These are phyloP conservation scores for Pentalonia nigronervosa DNA, from an alignment of 1,140 invertebrate species.

Conservation along the genomic window DNA sequence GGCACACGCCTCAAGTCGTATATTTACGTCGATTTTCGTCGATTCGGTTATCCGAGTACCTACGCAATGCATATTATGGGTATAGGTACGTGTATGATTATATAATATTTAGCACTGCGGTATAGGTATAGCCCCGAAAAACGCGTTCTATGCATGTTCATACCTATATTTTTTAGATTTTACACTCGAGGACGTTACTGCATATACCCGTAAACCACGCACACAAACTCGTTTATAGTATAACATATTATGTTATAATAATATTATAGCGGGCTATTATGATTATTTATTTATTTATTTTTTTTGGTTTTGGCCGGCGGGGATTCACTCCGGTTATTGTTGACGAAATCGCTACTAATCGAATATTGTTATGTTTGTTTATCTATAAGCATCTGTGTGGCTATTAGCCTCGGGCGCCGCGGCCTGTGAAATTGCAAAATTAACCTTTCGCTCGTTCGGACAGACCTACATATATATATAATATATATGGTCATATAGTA, in stretches of 20 bases:
- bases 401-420: conserved; percentile 48
- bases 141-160: not conserved
- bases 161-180: not conserved
- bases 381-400: conserved; percentile 52
- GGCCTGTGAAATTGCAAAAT: conserved; percentile 55
- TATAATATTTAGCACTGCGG: too few species aligned
- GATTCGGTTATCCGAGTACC: too few species aligned
- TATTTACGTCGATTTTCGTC: too few species aligned
- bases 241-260: not conserved
- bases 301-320: conserved; percentile 2
- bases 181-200: conserved; percentile 26
- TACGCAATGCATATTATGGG: too few species aligned
- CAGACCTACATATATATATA: not conserved
- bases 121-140: not conserved
- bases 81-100: too few species aligned
- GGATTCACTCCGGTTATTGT: conserved; percentile 57
- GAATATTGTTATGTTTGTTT: conserved; percentile 55
- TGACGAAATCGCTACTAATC: conserved; percentile 53
- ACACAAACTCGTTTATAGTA: not conserved
- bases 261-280: conserved; percentile 21
- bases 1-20: too few species aligned
- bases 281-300: too few species aligned
- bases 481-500: not conserved
- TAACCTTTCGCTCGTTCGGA: conserved; percentile 42
- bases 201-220: not conserved